A percentile compares a stretch with the other conserved stretches of the same genome.
Conservation (phyloP, 2,888 invertebrate genomes). For the Sinelater perroti region DNA sequence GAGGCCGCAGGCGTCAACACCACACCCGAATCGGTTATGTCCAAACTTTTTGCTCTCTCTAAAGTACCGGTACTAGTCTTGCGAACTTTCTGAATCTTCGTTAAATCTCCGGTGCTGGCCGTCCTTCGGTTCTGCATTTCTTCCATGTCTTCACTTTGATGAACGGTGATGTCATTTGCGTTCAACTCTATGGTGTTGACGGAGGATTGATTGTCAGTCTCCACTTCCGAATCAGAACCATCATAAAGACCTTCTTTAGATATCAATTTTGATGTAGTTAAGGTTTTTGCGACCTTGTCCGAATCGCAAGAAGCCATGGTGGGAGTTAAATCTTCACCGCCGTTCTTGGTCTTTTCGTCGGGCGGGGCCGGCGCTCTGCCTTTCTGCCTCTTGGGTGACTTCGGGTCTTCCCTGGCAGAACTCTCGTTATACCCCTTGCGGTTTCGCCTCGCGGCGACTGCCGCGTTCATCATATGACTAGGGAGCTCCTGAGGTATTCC, state of each 20-base stretch:
- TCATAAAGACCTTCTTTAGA: conserved; percentile 48
- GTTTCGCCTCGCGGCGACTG: conserved; percentile 73
- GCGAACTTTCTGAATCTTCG: conserved; percentile 69
- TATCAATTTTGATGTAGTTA: too few species aligned
- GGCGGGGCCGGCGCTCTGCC: conserved; percentile 80
- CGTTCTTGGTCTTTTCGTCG: conserved; percentile 38
- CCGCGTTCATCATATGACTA: conserved; percentile 76
- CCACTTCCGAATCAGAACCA: conserved; percentile 64
- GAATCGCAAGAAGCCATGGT: neutral
- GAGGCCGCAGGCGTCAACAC: conserved; percentile 45
- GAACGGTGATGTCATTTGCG: conserved; percentile 78
- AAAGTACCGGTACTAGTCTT: conserved; percentile 65
- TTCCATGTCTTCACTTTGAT: conserved; percentile 70
- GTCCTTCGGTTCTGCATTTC: conserved; percentile 75
- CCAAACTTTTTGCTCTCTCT: conserved; percentile 83
- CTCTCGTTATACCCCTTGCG: conserved; percentile 65
- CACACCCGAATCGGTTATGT: conserved; percentile 69
- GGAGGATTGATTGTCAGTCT: conserved; percentile 60
- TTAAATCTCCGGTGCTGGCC: conserved; percentile 81
- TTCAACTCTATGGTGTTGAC: conserved; percentile 77
- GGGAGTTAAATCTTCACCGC: neutral
- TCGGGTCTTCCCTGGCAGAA: conserved; percentile 50
- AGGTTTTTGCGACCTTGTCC: too few species aligned
- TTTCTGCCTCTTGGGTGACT: conserved; percentile 69
- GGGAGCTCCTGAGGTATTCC: conserved; percentile 77